Conservation (phyloP, 2,888 invertebrate species). For the Phymatocera aterrima region DNA sequence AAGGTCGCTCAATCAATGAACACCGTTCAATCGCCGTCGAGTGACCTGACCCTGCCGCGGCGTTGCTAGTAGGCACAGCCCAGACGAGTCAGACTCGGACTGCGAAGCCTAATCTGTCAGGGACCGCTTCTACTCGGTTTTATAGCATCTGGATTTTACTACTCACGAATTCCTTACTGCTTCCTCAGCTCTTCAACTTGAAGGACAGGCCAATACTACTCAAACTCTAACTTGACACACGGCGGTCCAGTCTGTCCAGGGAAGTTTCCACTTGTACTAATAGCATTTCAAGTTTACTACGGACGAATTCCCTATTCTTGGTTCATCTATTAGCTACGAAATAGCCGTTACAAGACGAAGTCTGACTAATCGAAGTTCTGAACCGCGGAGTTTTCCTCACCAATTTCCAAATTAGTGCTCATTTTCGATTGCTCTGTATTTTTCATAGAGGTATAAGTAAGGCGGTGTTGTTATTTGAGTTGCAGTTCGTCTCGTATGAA, state of each 20-base stretch:
- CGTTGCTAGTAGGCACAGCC: constrained; percentile 10
- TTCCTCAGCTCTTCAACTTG: background rate
- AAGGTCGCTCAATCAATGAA: constrained; percentile 40
- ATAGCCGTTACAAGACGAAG: background rate
- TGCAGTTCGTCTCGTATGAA: background rate
- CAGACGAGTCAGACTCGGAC: constrained; percentile 11
- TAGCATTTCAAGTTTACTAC: background rate
- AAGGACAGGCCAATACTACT: background rate
- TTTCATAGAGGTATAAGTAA: background rate
- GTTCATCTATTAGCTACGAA: background rate
- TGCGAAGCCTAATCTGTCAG: background rate
- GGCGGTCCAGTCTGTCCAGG: background rate
- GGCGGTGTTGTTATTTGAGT: background rate
- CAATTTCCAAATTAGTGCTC: background rate
- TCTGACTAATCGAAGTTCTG: background rate
- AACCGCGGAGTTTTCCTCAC: background rate
- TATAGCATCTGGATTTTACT: constrained; percentile 20
- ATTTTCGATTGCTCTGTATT: background rate
- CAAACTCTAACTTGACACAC: background rate
- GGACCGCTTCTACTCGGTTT: background rate
- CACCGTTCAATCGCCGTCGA: constrained; percentile 32
- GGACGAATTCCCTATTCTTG: background rate
- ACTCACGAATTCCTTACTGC: background rate
- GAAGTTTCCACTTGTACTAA: background rate
- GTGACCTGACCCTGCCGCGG: constrained; percentile 18